phyloP scores from a whole-genome alignment of 2,797 vertebrate species.

The Lacerta bilineata region DNA sequence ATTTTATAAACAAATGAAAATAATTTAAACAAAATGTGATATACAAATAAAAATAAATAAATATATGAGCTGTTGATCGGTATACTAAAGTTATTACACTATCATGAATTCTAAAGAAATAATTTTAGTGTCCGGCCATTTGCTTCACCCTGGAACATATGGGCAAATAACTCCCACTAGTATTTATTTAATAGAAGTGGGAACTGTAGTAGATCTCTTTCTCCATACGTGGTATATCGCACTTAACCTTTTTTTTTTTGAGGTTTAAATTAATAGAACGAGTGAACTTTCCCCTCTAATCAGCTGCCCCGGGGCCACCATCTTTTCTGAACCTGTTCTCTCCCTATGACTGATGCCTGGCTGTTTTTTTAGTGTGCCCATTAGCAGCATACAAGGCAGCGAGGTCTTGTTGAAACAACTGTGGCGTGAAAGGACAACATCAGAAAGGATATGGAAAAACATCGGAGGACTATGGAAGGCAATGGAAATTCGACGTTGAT shows the following conservation, averaged over 20 bases:
- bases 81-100: slow-evolving; percentile 15
- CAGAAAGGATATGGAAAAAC: too few species aligned
- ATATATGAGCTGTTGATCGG: too few species aligned
- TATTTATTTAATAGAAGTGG: slow-evolving; percentile 45
- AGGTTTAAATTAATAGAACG: background rate
- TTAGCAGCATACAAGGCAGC: too few species aligned
- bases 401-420: too few species aligned
- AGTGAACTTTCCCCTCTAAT: background rate
- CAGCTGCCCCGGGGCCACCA: background rate
- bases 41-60: background rate
- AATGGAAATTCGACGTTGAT: too few species aligned
- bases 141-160: background rate
- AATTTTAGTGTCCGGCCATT: slow-evolving; percentile 23
- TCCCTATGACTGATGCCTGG: background rate
- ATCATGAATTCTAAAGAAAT: background rate
- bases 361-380: too few species aligned
- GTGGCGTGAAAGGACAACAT: too few species aligned
- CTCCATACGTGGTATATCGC: background rate
- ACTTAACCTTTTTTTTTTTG: background rate
- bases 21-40: background rate
- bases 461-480: too few species aligned
- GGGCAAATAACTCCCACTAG: slow-evolving; percentile 39
- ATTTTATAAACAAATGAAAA: too few species aligned
- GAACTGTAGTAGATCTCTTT: background rate
- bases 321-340: background rate